These are phyloP conservation scores for Drosophila eugracilis DNA, from an alignment of 1,140 invertebrate species.

Conservation along the genomic window DNA sequence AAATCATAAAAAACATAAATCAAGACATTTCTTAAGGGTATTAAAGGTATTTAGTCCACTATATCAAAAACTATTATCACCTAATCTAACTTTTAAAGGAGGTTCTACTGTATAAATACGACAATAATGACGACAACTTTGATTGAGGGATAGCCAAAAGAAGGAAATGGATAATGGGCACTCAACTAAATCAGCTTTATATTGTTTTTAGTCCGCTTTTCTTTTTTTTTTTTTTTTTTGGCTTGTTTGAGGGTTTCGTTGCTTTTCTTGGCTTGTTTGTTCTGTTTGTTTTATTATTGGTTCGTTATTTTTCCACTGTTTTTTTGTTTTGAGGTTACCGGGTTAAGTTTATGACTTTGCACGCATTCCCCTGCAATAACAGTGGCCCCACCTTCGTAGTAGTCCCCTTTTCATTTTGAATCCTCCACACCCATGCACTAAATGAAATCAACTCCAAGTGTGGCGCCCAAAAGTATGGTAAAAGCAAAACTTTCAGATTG, in stretches of 20 bases:
- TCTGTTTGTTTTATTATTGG: constrained; percentile 26
- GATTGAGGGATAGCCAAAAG: constrained; percentile 18
- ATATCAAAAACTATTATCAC: too few relatives aligned
- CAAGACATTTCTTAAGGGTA: too few relatives aligned
- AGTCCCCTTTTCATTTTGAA: neutral
- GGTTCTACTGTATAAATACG: constrained; percentile 11
- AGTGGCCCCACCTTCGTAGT: neutral
- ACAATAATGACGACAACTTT: constrained; percentile 35
- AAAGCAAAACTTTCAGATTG: constrained; percentile 40
- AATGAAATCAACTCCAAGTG: constrained; percentile 38
- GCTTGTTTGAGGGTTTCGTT: constrained; percentile 4
- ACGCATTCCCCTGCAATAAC: constrained; percentile 59
- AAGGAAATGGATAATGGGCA: constrained; percentile 54
- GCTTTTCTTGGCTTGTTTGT: constrained; percentile 9
- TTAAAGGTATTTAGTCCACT: too few relatives aligned
- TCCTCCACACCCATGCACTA: constrained; percentile 7
- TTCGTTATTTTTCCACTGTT: constrained; percentile 16
- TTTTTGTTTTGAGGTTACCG: constrained; percentile 63
- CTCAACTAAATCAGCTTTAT: constrained; percentile 62
- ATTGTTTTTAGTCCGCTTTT: constrained; percentile 36
- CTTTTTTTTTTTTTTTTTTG: constrained; percentile 14
- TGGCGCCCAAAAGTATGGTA: constrained; percentile 37
- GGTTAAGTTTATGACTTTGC: constrained; percentile 76
- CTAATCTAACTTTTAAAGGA: too few relatives aligned
- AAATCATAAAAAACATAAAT: too few relatives aligned